Base-by-base conservation (phyloP, 2,113 vertebrate species). In the Recurvirostra avosetta region DNA sequence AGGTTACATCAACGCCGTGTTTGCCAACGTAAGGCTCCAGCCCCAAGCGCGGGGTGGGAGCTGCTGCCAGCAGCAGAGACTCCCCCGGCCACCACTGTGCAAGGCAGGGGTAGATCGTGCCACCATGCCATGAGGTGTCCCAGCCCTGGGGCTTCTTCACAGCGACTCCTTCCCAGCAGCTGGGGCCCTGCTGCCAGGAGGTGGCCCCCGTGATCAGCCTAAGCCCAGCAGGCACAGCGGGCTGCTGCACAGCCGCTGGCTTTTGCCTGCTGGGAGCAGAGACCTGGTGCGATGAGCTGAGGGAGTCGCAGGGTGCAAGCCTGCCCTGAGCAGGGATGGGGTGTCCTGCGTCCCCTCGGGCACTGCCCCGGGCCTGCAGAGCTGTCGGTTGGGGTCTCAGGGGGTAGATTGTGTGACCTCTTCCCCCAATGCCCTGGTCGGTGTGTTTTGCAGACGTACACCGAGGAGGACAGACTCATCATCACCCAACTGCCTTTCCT, bases 1-100 rank as follows among this genome's bases (percentile, higher is more conserved):
- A 7, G 94, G 97, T 21, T 98, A 98, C 81, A 97, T 98, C 92
- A 98, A 98, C 1, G 97, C 97, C 0, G 96, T 97, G 41, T 98
- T 97, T 21, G 92, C 76, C 30, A 76, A 65, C 0, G 97, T 98
- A 96, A 96, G 97, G 73, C 29, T 90, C 17, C 43, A 21, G 25
- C 26, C 49, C 9, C 50, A 38, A 12, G 23, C 1, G 0, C 2
- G 19, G 21, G 3, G 8, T 2, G 70, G 38, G 38, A 80, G 45
- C 15, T 27, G 63, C 40, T 7, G 8, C 1, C 22, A 62, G 23
- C 75, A 14, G 38, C 52, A 36, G 38, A 40, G 15, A 34, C 5
- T 5, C 10, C 34, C 36, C 13, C 3, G 2, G 15, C 6, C 18
- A 10, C 2, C 29, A 20, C 32, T 8, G 68, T 29, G 11, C 5